Evolutionary conservation across 2,888 invertebrate species (phyloP).

Genomic region (Pseudeuparius sepicola): DNA sequence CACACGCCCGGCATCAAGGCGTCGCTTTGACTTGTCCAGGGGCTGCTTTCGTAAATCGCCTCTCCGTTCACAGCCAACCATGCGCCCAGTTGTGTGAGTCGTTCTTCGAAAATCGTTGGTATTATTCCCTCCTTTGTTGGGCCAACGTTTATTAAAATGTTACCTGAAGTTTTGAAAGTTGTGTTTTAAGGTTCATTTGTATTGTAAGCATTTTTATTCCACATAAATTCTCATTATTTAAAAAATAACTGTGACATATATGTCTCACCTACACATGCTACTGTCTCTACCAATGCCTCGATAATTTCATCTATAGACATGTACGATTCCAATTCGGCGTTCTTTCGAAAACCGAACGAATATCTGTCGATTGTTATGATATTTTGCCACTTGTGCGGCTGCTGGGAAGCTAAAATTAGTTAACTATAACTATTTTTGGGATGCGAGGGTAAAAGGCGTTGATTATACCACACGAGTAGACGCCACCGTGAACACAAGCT

Average conservation of each 20-base stretch:
- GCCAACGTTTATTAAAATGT: conserved; percentile 74
- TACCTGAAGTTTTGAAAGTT: too few species aligned
- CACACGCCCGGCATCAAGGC: conserved; percentile 45
- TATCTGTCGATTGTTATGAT: conserved; percentile 79
- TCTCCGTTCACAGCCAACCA: conserved; percentile 79
- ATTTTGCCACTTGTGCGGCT: conserved; percentile 89
- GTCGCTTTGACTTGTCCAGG: conserved; percentile 79
- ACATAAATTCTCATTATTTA: too few species aligned
- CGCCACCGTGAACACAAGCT: conserved; percentile 80
- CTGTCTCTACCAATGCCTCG: conserved; percentile 59
- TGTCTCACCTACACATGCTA: conserved; percentile 83
- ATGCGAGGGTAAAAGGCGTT: too few species aligned
- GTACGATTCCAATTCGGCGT: conserved; percentile 58
- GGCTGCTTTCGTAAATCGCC: conserved; percentile 68
- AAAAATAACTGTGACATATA: too few species aligned
- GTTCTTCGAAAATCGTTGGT: conserved; percentile 75
- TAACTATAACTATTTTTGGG: too few species aligned
- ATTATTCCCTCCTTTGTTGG: conserved; percentile 86
- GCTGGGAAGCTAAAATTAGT: conserved; percentile 54
- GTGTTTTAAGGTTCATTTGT: too few species aligned
- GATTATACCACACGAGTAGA: conserved; percentile 79
- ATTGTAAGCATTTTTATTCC: too few species aligned
- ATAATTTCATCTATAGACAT: conserved; percentile 59
- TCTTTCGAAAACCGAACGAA: conserved; percentile 80
- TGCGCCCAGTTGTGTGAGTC: conserved; percentile 63